phyloP scores from a whole-genome alignment of 2,113 vertebrate genomes.

The Eidolon helvum region DNA sequence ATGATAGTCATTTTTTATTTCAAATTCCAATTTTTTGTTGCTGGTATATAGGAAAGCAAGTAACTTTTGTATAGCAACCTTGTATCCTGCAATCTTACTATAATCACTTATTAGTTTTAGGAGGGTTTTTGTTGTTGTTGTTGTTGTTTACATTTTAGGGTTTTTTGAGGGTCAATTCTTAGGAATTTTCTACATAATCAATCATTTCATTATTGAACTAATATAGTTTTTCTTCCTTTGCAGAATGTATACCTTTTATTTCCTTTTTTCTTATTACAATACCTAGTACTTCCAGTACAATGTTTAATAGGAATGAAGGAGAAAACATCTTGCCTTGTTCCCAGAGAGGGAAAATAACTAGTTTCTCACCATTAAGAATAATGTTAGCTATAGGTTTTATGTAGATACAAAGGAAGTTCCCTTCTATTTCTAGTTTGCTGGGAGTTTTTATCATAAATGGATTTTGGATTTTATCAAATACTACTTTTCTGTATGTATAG shows the following conservation, averaged over 20 bases:
- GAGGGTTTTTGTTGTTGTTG: background rate
- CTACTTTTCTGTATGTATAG: background rate
- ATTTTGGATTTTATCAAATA: background rate
- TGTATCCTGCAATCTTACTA: background rate
- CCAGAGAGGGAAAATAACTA: background rate
- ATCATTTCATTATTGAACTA: background rate
- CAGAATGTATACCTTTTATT: background rate
- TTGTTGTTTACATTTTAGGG: background rate
- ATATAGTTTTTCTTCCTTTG: constrained; percentile 5
- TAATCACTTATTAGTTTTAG: background rate
- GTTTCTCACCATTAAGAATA: background rate
- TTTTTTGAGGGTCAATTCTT: background rate
- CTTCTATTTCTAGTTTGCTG: background rate
- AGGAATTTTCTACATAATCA: background rate
- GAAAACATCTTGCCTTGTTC: background rate
- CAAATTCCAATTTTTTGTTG: background rate
- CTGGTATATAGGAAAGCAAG: background rate
- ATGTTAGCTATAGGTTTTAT: background rate
- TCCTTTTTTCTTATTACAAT: background rate
- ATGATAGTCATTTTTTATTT: background rate
- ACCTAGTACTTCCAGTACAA: background rate
- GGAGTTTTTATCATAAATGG: background rate
- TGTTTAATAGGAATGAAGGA: background rate
- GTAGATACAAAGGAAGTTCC: background rate
- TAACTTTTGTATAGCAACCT: background rate